These are phyloP conservation scores for Botia kubotai DNA, from an alignment of 2,797 vertebrate species.

Conservation along the genomic window DNA sequence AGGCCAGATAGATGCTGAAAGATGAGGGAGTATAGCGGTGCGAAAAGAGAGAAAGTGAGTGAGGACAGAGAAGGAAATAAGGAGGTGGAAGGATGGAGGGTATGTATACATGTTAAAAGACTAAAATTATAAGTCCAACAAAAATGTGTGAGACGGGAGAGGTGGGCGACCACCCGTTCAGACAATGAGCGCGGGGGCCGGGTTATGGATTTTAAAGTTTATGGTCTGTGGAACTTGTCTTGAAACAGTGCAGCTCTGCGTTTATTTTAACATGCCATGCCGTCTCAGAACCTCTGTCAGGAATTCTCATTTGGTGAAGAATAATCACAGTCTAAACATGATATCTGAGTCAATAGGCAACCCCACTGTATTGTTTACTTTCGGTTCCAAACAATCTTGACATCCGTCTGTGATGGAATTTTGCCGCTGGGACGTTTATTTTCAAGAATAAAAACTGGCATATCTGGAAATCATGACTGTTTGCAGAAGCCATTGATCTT, in stretches of 20 bases:
- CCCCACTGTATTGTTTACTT: constrained; percentile 77
- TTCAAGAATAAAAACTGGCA: constrained; percentile 57
- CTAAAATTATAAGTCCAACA: not conserved
- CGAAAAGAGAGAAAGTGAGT: constrained; percentile 40
- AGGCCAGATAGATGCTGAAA: constrained; percentile 53
- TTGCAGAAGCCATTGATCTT: constrained; percentile 62
- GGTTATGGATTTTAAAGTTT: constrained; percentile 79
- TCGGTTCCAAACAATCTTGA: constrained; percentile 77
- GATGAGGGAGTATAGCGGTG: constrained; percentile 52
- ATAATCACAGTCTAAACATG: constrained; percentile 82
- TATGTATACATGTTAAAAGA: constrained; percentile 26
- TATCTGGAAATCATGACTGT: constrained; percentile 28
- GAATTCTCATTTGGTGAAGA: constrained; percentile 80
- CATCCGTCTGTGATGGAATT: constrained; percentile 74
- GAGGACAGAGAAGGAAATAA: constrained; percentile 49
- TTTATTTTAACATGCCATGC: constrained; percentile 77
- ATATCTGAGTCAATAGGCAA: constrained; percentile 74
- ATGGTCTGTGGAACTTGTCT: constrained; percentile 79
- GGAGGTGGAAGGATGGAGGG: constrained; percentile 55
- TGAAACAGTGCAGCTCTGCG: constrained; percentile 80
- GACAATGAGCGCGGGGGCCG: constrained; percentile 70
- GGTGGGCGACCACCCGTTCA: constrained; percentile 76
- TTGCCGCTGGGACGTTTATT: constrained; percentile 74
- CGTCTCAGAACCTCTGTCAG: constrained; percentile 77
- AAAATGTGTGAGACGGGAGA: constrained; percentile 29